Evolutionary conservation across 2,888 invertebrate genomes (phyloP).

Genomic region (Emesis furor): DNA sequence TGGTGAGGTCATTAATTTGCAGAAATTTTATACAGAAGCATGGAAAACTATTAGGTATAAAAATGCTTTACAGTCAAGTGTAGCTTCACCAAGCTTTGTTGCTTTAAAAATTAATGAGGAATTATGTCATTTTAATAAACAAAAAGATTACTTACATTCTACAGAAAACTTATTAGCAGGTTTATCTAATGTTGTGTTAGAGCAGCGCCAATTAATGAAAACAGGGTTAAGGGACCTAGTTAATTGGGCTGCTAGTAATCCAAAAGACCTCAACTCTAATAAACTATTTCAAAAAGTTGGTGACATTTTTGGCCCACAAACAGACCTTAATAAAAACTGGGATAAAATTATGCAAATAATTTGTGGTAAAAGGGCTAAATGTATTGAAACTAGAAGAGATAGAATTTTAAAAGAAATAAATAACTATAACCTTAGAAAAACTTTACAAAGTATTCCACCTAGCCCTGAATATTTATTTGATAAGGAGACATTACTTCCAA

Average conservation of each 20-base stretch:
- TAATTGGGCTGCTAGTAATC: slow-evolving; percentile 23
- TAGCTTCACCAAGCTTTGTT: slow-evolving; percentile 15
- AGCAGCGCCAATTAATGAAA: slow-evolving; percentile 23
- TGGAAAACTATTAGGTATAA: slow-evolving; percentile 32
- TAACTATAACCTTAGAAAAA: slow-evolving; percentile 3
- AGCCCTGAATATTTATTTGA: slow-evolving; percentile 30
- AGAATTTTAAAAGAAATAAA: slow-evolving; percentile 37
- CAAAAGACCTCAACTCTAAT: not conserved
- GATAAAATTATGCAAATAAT: slow-evolving; percentile 34
- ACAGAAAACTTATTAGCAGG: slow-evolving; percentile 25
- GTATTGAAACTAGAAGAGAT: slow-evolving; percentile 33
- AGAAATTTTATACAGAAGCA: slow-evolving; percentile 21
- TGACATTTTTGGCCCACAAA: slow-evolving; percentile 19
- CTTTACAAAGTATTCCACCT: slow-evolving; percentile 19
- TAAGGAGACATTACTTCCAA: slow-evolving; percentile 14
- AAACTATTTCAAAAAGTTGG: slow-evolving; percentile 17
- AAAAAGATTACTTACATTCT: slow-evolving; percentile 15
- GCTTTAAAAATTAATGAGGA: slow-evolving; percentile 30
- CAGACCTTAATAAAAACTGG: slow-evolving; percentile 6
- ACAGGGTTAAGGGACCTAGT: slow-evolving; percentile 17
- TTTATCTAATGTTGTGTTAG: slow-evolving; percentile 9
- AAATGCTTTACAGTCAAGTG: not conserved
- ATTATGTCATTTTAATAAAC: slow-evolving; percentile 14
- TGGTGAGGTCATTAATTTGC: not conserved
- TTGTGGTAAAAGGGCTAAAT: slow-evolving; percentile 38